Percentiles rank a stretch among this genome's conserved stretches.
phyloP scores from a whole-genome alignment of 92 coral and sea anemone genomes.

The Isaurus tuberculatus region DNA sequence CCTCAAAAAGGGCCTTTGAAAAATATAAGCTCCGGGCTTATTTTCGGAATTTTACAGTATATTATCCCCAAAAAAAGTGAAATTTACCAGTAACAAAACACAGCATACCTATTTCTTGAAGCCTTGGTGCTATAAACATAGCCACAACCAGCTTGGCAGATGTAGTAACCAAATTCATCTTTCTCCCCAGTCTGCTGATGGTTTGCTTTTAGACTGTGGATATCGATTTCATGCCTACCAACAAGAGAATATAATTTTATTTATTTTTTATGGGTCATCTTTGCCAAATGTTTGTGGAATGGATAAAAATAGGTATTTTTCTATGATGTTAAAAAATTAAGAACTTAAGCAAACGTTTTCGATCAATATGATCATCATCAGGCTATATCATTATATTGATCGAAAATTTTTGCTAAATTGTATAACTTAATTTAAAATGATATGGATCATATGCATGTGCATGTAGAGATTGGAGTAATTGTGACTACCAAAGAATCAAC shows the following conservation, averaged over 20 bases:
- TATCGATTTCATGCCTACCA: constrained; percentile 21
- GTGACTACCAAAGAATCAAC: not conserved
- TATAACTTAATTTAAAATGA: not conserved
- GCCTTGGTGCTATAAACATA: constrained; percentile 27
- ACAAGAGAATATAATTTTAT: not conserved
- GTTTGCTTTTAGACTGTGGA: not conserved
- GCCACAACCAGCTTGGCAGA: constrained; percentile 31
- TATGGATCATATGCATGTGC: too few species aligned
- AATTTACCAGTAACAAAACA: not conserved
- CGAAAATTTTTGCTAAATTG: not conserved
- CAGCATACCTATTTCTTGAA: constrained; percentile 14
- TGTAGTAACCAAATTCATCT: constrained; percentile 16
- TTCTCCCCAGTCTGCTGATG: not conserved
- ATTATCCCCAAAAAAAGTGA: not conserved
- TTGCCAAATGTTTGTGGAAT: not conserved
- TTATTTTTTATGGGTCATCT: not conserved
- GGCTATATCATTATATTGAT: too few species aligned
- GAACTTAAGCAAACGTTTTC: too few species aligned
- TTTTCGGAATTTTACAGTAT: not conserved
- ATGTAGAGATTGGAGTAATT: not conserved
- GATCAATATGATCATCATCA: too few species aligned
- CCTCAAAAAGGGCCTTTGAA: too few species aligned
- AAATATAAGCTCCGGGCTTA: too few species aligned
- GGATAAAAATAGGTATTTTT: not conserved
- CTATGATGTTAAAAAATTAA: not conserved